Evolutionary conservation across 1,140 invertebrate species (phyloP), one percentile per base, ranked within the genome.

Genomic region (Heterodera carotae): DNA sequence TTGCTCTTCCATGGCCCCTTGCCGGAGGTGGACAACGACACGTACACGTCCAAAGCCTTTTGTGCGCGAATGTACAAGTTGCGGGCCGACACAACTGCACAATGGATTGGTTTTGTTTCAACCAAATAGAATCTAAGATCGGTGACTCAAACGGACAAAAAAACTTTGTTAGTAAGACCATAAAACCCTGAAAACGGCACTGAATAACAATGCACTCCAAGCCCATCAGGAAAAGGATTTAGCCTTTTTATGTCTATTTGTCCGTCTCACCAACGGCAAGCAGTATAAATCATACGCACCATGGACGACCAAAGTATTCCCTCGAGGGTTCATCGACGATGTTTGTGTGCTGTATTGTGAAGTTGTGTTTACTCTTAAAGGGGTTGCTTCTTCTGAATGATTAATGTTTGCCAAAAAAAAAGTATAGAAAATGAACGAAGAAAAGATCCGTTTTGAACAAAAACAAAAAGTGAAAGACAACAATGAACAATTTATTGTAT

Each of bases 1-100:
- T 83, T 83, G 25, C 69, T 71, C 69, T 76, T 82, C 75, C 75
- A 83, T 53, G 74, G 67, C 22, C 82, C 80, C 31, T 84, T 84
- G 8, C 82, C 82, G 59, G 76, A 72, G 22, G 72, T 75, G 15
- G 39, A 59, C 5, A 84, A 31, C 22, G 80, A 82, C 22, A 75
- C 70, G 68, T 82, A 84, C 29, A 76, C 66, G 69, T 83, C 83
- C 29, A 84, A 15, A 8, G 43, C n/a, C 59, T 79, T 82, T 25
- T 77, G 67, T 27, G 64, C 39, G 66, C 84, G 83, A 12, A 74
- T 33, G 68, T 75, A 76, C 4, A 82, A 43, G 1, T 67, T 71
- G 59, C 69, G 69, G 25, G 60, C 81, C 31, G 62, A 71, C 10
- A 74, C 6, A 33, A 81, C 80, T 81, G 48, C 59, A 81, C 27